A percentile compares a stretch with the other conserved stretches of the same genome.
Conservation (phyloP, 1,140 invertebrate species). For the Hydropsyche tenuis region DNA sequence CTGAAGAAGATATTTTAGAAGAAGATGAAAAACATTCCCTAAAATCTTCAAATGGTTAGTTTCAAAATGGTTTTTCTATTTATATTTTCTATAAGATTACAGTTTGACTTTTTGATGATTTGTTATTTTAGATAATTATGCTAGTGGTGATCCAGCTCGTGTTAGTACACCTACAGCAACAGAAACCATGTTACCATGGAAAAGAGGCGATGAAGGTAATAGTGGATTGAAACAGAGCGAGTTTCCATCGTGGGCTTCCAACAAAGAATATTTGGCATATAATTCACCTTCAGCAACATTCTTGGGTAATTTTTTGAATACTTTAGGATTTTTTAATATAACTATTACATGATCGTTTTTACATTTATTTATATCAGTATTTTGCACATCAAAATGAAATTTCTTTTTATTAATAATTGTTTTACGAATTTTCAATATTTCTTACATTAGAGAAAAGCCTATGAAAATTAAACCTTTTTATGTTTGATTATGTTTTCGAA, state of each 20-base stretch:
- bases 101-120: slow-evolving; percentile 28
- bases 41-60: slow-evolving; percentile 38
- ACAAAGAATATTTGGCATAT: slow-evolving; percentile 91
- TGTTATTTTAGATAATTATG: slow-evolving; percentile 18
- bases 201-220: slow-evolving; percentile 75
- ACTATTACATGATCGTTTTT: too few species aligned
- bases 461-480: too few species aligned
- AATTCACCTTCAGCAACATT: slow-evolving; percentile 90
- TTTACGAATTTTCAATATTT: too few species aligned
- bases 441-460: too few species aligned
- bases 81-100: background rate
- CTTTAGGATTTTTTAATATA: too few species aligned
- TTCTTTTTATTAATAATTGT: too few species aligned
- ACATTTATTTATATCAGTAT: too few species aligned
- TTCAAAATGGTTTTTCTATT: too few species aligned
- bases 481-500: too few species aligned
- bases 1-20: slow-evolving; percentile 62
- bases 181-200: slow-evolving; percentile 88
- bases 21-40: slow-evolving; percentile 61
- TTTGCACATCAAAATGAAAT: too few species aligned
- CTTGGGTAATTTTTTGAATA: slow-evolving; percentile 70
- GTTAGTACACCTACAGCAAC: slow-evolving; percentile 84
- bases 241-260: slow-evolving; percentile 90
- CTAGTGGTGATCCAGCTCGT: slow-evolving; percentile 65
- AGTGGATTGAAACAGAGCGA: slow-evolving; percentile 83